Evolutionary conservation across 1,140 invertebrate genomes (phyloP), one percentile per base, ranked within the genome.

Genomic region (Drosophila willistoni): DNA sequence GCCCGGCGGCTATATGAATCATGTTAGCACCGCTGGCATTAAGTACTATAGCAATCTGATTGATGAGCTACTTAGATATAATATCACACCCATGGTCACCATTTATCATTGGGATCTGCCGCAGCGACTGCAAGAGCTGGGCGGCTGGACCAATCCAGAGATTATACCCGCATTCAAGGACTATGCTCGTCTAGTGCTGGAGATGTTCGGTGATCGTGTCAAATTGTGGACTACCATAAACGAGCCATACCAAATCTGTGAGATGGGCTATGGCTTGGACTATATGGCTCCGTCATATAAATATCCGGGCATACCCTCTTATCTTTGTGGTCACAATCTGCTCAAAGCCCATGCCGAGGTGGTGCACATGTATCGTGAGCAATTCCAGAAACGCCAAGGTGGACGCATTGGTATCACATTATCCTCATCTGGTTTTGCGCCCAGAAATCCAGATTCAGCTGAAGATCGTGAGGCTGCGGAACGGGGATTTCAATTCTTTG

Each of bases 31-130:
- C 17, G 85, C 93, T n/a, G 95, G 95, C 64, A 93, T 96, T 7
- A 91, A 93, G 25, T 96, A 95, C 76, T 96, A 96, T 75, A 94
- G 93, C 75, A 94, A 94, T 60, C 77, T 96, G 17, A 94, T 96
- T 33, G 92, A 95, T 70, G 94, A 94, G 71, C 90, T 96, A 0
- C 36, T 94, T 0, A 78, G 75, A 0, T 93, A 94, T 55, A 94
- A 94, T 25, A 93, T 94, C 9, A 94, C 94, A 1, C 95, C 95
- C 1, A 94, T 95, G 93, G 94, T 95, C 0, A 96, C 95, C 0
- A 93, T 96, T 29, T 96, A 95, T 78, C 95, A 96, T 73, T 96
- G 95, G 95, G 95, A 96, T 66, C 85, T 95, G 44, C 95, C 95
- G 0, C 93, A 95, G 71, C 91, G 91, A 17, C 75, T 96, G 3